Conservation (phyloP, 92 coral and sea anemone species). For the Porites evermanni region DNA sequence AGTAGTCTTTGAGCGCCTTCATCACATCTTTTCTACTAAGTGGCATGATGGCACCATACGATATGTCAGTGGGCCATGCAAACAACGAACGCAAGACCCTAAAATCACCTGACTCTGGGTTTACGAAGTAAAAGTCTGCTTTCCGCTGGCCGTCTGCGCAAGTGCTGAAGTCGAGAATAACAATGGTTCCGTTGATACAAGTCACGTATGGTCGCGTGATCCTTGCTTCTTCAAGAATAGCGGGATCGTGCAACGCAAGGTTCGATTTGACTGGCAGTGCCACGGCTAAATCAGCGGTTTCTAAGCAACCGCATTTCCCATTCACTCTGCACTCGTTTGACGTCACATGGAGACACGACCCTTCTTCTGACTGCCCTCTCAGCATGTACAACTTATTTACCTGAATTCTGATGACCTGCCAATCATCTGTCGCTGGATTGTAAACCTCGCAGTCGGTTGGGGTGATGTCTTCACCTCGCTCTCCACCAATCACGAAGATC, state of each 20-base stretch:
- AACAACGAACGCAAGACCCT: conserved; percentile 28
- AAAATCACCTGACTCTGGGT: conserved; percentile 41
- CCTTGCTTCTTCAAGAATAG: conserved; percentile 9
- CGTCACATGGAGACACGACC: conserved; percentile 23
- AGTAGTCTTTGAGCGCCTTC: conserved; percentile 60
- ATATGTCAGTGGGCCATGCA: conserved; percentile 67
- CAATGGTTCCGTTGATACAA: conserved; percentile 40
- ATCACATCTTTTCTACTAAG: conserved; percentile 63
- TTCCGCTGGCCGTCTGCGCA: conserved; percentile 52
- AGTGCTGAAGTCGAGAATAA: conserved; percentile 46
- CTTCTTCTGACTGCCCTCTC: conserved; percentile 28
- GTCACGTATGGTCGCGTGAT: conserved; percentile 50
- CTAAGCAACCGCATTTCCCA: neutral
- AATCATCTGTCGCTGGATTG: conserved; percentile 63
- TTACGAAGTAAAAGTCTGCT: conserved; percentile 40
- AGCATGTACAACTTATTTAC: conserved; percentile 25
- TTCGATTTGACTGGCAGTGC: neutral
- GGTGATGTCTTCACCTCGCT: conserved; percentile 52
- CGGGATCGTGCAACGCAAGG: conserved; percentile 2
- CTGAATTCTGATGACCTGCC: conserved; percentile 53
- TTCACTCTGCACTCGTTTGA: conserved; percentile 4
- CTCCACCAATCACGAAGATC: conserved; percentile 73
- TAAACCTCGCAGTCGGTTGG: conserved; percentile 67
- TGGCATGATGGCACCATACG: conserved; percentile 67
- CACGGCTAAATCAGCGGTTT: neutral